Percentiles rank a stretch among this genome's conserved stretches.
Evolutionary conservation across 2,113 vertebrate species (phyloP).

Genomic region (Aptenodytes patagonicus): DNA sequence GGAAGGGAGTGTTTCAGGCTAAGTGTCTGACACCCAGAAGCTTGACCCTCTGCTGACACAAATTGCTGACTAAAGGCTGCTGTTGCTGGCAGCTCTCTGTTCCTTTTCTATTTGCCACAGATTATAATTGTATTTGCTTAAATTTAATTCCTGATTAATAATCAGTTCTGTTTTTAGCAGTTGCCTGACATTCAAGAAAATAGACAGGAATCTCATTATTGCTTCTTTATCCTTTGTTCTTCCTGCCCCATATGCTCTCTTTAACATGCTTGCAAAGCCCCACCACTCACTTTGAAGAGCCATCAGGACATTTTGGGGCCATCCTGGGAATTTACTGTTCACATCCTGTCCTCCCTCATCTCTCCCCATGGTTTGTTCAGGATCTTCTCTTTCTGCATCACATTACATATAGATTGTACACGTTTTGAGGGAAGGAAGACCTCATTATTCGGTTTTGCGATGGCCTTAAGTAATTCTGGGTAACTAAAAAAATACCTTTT

Average conservation of each 20-base stretch:
- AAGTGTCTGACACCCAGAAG: not conserved
- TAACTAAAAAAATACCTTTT: not conserved
- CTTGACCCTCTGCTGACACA: conserved; percentile 8
- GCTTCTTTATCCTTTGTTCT: not conserved
- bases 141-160: not conserved
- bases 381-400: not conserved
- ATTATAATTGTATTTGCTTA: not conserved
- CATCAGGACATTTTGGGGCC: rapidly evolving
- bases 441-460: not conserved
- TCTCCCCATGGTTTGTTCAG: not conserved
- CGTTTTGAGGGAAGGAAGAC: not conserved
- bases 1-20: not conserved
- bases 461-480: not conserved
- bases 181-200: not conserved
- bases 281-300: not conserved
- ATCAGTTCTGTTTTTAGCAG: not conserved
- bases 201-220: not conserved
- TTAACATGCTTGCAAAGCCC: not conserved
- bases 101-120: not conserved
- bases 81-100: not conserved
- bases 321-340: not conserved
- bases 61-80: not conserved
- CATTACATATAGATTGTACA: not conserved
- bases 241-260: not conserved
- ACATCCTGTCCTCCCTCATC: not conserved